Percentiles rank a stretch among this genome's conserved stretches.
These are phyloP conservation scores for Tinea semifulvella DNA, from an alignment of 2,888 invertebrate species.

Conservation along the genomic window DNA sequence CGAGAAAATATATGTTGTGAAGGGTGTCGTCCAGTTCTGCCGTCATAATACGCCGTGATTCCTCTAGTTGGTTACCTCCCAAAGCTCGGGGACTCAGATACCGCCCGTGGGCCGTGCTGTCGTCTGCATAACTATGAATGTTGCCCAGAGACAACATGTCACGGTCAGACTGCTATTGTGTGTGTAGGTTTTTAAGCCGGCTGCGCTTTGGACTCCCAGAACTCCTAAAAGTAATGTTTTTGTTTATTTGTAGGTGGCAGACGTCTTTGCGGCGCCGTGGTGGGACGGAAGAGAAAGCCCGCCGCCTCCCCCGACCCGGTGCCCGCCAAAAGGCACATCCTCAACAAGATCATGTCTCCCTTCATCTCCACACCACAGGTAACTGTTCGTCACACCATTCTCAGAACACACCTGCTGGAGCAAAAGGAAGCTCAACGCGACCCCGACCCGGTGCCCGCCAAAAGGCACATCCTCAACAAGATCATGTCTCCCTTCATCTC, in stretches of 20 bases:
- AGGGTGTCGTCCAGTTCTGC: too few relatives aligned
- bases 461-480: constrained; percentile 38
- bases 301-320: constrained; percentile 29
- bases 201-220: neutral
- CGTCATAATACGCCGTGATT: too few relatives aligned
- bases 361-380: constrained; percentile 24
- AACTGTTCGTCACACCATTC: too few relatives aligned
- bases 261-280: constrained; percentile 51
- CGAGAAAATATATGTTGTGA: too few relatives aligned
- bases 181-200: neutral
- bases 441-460: constrained; percentile 26
- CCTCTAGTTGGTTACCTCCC: too few relatives aligned
- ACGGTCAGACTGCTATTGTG: neutral
- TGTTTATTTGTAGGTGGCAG: neutral
- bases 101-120: too few relatives aligned
- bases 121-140: too few relatives aligned
- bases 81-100: too few relatives aligned
- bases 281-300: constrained; percentile 54
- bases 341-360: constrained; percentile 37
- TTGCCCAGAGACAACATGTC: too few relatives aligned
- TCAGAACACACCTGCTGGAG: too few relatives aligned
- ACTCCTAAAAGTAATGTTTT: too few relatives aligned
- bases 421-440: constrained; percentile 43
- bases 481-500: constrained; percentile 32
- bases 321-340: constrained; percentile 31